Evolutionary conservation across 64 coral and sea anemone species (phyloP).

Genomic region (Catalaphyllia jardinei): DNA sequence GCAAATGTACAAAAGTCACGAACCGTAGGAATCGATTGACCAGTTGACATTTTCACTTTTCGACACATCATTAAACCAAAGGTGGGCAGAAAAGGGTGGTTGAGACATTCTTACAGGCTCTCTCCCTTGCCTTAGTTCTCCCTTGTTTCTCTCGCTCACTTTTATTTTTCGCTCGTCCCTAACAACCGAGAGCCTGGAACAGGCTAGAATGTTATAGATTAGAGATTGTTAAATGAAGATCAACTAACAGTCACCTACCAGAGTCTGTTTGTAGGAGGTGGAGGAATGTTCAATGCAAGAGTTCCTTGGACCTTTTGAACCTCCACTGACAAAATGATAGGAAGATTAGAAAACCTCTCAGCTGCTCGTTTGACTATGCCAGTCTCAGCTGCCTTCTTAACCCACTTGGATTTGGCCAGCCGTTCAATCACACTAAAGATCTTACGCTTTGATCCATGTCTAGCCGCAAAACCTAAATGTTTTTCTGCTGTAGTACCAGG

Average conservation of each 20-base stretch:
- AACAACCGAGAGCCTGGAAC: too few species aligned
- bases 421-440: constrained; percentile 86
- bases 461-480: constrained; percentile 11
- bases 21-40: too few species aligned
- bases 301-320: constrained; percentile 85
- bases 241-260: constrained; percentile 64
- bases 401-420: constrained; percentile 98
- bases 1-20: too few species aligned
- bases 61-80: too few species aligned
- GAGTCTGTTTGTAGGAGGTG: constrained; percentile 95
- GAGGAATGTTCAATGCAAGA: constrained; percentile 90
- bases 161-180: too few species aligned
- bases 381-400: constrained; percentile 97
- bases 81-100: too few species aligned
- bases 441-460: constrained; percentile 73
- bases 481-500: constrained; percentile 13
- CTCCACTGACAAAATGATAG: constrained; percentile 92
- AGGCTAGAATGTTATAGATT: background rate
- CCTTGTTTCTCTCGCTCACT: too few species aligned
- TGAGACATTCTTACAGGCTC: too few species aligned
- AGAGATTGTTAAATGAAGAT: background rate
- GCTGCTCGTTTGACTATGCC: constrained; percentile 92
- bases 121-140: too few species aligned
- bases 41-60: too few species aligned
- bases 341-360: constrained; percentile 95